Conservation (phyloP, 2,888 invertebrate species). For the Hesperia comma region DNA sequence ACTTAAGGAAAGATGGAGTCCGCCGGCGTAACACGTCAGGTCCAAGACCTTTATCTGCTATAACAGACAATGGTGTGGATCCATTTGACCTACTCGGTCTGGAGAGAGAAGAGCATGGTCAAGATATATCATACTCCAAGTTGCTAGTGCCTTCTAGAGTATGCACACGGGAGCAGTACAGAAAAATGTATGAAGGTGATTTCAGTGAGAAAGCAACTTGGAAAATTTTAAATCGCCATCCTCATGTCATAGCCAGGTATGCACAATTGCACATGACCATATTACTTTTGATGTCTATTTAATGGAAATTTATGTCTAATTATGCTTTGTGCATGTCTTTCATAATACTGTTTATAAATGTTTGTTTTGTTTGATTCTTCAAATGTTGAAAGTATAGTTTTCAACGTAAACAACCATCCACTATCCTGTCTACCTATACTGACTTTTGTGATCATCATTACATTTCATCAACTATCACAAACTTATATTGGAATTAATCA, state of each 20-base stretch:
- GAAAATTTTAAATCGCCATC: conserved; percentile 74
- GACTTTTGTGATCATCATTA: conserved; percentile 11
- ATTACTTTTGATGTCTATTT: conserved; percentile 19
- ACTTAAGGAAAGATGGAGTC: conserved; percentile 88
- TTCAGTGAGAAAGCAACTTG: conserved; percentile 72
- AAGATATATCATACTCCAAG: conserved; percentile 96
- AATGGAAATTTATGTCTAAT: conserved; percentile 31
- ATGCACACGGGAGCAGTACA: conserved; percentile 73
- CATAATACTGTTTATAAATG: conserved; percentile 41
- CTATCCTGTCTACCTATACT: conserved; percentile 1
- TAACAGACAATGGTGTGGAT: conserved; percentile 92
- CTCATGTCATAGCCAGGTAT: conserved; percentile 85
- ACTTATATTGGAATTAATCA: conserved; percentile 30
- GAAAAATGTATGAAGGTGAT: conserved; percentile 78
- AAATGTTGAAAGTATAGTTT: conserved; percentile 25
- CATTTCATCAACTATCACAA: conserved; percentile 10
- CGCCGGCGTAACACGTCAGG: conserved; percentile 92
- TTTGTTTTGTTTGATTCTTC: conserved; percentile 37
- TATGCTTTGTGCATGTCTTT: conserved; percentile 47
- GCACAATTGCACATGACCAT: conserved; percentile 9
- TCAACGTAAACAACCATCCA: conserved; percentile 6
- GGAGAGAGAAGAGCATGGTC: conserved; percentile 92
- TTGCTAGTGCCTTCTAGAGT: conserved; percentile 89
- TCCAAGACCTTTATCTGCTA: conserved; percentile 91
- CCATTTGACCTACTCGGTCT: conserved; percentile 94